A percentile compares a stretch with the other conserved stretches of the same genome.
These are phyloP conservation scores for Sceloporus undulatus DNA, from an alignment of 2,113 vertebrate genomes.

Conservation along the genomic window DNA sequence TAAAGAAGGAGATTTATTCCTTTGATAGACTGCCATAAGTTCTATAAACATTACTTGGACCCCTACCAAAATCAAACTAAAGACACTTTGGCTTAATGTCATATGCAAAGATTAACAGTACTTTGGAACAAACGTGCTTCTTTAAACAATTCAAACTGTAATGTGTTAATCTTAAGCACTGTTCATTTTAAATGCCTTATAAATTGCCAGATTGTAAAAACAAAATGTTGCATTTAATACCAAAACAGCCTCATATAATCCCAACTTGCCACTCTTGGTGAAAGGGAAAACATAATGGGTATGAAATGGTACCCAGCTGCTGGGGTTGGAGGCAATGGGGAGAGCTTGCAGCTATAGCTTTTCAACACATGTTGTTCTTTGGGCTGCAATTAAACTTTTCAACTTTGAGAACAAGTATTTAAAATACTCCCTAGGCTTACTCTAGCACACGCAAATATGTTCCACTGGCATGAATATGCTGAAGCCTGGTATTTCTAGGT, in stretches of 20 bases:
- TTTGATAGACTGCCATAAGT: not conserved
- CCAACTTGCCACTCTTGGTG: not conserved
- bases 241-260: conserved; percentile 43
- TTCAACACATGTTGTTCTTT: conserved; percentile 54
- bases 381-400: conserved; percentile 61
- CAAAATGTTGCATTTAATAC: conserved; percentile 50
- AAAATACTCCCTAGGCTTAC: conserved; percentile 31
- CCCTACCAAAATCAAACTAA: conserved; percentile 10
- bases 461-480: conserved; percentile 41
- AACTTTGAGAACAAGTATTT: conserved; percentile 49
- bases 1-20: conserved; percentile 16
- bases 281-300: conserved; percentile 27
- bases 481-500: conserved; percentile 13
- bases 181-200: conserved; percentile 8
- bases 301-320: conserved; percentile 18
- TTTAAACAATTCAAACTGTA: conserved; percentile 40
- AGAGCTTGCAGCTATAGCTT: conserved; percentile 9
- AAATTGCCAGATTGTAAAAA: conserved; percentile 46
- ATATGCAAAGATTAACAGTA: conserved; percentile 5
- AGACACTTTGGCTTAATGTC: conserved; percentile 20
- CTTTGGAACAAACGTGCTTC: conserved; percentile 25
- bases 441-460: conserved; percentile 37
- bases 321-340: conserved; percentile 14
- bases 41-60: conserved; percentile 30
- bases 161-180: conserved; percentile 46